Evolutionary conservation across 2,888 invertebrate species (phyloP).

Genomic region (Hirtodrosophila confusa): DNA sequence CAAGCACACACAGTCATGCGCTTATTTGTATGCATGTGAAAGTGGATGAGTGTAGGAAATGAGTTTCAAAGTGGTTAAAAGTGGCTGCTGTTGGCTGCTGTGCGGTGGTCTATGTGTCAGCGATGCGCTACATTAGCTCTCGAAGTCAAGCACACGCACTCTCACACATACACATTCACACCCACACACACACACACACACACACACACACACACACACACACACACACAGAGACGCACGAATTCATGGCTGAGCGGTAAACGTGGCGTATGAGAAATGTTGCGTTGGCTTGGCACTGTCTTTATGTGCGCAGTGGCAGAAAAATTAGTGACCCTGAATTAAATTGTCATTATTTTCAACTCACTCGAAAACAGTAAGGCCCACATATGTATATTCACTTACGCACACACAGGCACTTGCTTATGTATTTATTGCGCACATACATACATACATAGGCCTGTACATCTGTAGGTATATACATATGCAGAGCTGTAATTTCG

Average conservation of each 20-base stretch:
- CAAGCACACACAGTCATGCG: conserved; percentile 9
- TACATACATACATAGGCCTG: conserved; percentile 10
- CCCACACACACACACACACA: conserved; percentile 8
- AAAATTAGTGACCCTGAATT: conserved; percentile 82
- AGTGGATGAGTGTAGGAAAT: conserved; percentile 71
- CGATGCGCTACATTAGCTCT: conserved; percentile 64
- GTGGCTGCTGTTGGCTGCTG: conserved; percentile 54
- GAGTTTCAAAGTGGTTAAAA: conserved; percentile 75
- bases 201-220: conserved; percentile 17
- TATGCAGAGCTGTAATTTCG: conserved; percentile 8
- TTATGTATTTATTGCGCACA: background rate
- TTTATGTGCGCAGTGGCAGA: conserved; percentile 73
- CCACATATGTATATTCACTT: conserved; percentile 28
- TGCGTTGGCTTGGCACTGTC: conserved; percentile 51
- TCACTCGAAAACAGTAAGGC: conserved; percentile 70
- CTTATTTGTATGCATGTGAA: conserved; percentile 60
- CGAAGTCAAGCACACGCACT: conserved; percentile 63
- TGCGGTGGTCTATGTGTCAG: conserved; percentile 49
- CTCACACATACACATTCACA: conserved; percentile 13
- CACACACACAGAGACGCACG: background rate
- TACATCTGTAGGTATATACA: conserved; percentile 14
- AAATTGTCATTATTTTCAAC: conserved; percentile 80
- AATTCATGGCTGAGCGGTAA: conserved; percentile 54
- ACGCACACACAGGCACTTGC: background rate
- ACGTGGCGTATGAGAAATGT: conserved; percentile 67